Evolutionary conservation across 2,797 vertebrate species (phyloP), one percentile per base, ranked within the genome.

Genomic region (Syndactyla subalaris): DNA sequence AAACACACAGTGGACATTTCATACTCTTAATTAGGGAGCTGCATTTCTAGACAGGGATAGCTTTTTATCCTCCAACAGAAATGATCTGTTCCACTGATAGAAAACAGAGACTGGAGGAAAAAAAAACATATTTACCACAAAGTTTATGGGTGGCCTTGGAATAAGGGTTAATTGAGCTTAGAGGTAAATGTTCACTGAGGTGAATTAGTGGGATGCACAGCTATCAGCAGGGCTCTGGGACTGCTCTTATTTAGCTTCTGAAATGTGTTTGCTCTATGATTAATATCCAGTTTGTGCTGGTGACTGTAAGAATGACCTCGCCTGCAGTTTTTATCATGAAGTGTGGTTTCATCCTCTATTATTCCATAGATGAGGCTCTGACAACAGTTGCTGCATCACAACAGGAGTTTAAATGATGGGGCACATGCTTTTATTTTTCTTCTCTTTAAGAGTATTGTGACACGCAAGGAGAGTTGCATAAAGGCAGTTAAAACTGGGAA

Each of bases 111-210:
- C 96, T 63, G 2, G 80, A 87, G 84, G 79, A 32, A 51, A 85
- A 88, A 78, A 41, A 93, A 91, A 1, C 77, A 26, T 97, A 97
- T 98, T 98, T 97, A 97, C 97, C 96, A 92, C 92, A 11, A 97
- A 97, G 97, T 98, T 98, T 98, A 98, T 97, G 96, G 97, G 96
- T 95, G 95, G 97, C 97, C 97, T 96, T 97, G 95, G 96, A 97
- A 97, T 95, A 97, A 97, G 97, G 97, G 98, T 98, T 98, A 98
- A 98, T 98, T 98, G 97, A 97, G 97, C 98, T 98, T 94, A 96
- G 97, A 98, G 95, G 96, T 97, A 90, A 95, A 93, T 95, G 97
- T 92, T 97, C 97, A 97, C 96, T 83, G 96, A 97, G 97, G 97
- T 97, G 95, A 98, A 98, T 97, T 98, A 98, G 98, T 97, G 96